phyloP scores from a whole-genome alignment of 2,888 invertebrate genomes.

The Oligia fasciuncula region DNA sequence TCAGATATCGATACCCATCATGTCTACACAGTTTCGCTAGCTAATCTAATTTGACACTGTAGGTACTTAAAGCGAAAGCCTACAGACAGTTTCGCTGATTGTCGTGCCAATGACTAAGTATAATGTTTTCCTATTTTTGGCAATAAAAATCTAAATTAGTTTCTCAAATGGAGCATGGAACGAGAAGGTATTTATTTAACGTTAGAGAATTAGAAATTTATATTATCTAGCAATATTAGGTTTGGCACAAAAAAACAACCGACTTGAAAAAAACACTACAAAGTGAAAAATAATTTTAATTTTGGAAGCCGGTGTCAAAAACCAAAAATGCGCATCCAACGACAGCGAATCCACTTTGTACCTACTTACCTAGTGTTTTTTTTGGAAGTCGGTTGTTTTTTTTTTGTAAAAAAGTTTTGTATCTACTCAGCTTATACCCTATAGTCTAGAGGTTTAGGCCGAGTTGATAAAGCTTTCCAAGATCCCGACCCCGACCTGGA shows the following conservation, averaged over 20 bases:
- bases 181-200: slow-evolving; percentile 11
- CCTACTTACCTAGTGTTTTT: too few species aligned
- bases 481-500: not conserved
- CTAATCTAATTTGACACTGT: not conserved
- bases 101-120: slow-evolving; percentile 9
- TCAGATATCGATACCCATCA: not conserved
- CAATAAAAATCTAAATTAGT: slow-evolving; percentile 28
- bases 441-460: not conserved
- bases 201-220: slow-evolving; percentile 15
- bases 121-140: slow-evolving; percentile 15
- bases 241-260: too few species aligned
- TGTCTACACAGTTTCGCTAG: not conserved
- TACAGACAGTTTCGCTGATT: not conserved
- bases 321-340: not conserved
- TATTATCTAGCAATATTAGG: too few species aligned
- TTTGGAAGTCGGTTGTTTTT: too few species aligned
- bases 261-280: not conserved
- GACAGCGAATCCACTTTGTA: not conserved
- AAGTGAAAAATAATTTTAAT: not conserved
- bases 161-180: slow-evolving; percentile 48
- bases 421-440: not conserved
- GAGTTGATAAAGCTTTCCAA: not conserved
- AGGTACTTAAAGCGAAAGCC: not conserved
- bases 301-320: not conserved
- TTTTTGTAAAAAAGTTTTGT: not conserved